Evolutionary conservation across 2,888 invertebrate species (phyloP), one percentile per base, ranked within the genome.

Genomic region (Hydropsyche betteni): DNA sequence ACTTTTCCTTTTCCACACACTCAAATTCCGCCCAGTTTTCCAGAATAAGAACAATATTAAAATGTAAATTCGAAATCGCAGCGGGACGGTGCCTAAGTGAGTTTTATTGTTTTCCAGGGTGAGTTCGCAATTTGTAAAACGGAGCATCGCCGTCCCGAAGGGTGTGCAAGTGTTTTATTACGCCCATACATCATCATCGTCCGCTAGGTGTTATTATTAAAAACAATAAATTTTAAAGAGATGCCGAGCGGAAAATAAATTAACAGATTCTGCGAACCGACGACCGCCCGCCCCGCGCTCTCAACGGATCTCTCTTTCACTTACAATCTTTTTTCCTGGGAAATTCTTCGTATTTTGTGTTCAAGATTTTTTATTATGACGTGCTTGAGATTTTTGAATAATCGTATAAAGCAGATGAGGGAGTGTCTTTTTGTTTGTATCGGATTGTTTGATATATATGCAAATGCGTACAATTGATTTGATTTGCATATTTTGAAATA

Each of bases 181-280:
- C 78, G 50, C 24, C 34, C 72, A 76, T 78, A 76, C 64, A 72
- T 78, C 78, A 78, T 78, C 69, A 78, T 78, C 77, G 78, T 71
- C 68, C 74, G 70, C 72, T 70, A 69, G 74, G 74, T 78, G 78
- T 76, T 78, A 70, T 78, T 78, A 78, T 78, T 78, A 78, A 78
- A 78, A 78, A 78, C 78, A 77, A 78, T 78, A 78, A 78, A 78
- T 78, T 78, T 72, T 69, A 71, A 72, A 69, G 69, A 75, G 78
- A 77, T 76, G 74, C 53, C 53, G 72, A 70, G 64, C 68, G 69
- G 12, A 73, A 76, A 78, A 76, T 78, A 76, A 76, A 73, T 76
- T 74, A 76, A 75, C 74, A 75, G 72, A 74, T 71, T 76, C 71
- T 74, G 72, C 68, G 52, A 53, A 38, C 69, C 14, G 38, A n/a